Evolutionary conservation across 2,113 vertebrate species (phyloP), one percentile per base, ranked within the genome.

Genomic region (Melospiza georgiana): DNA sequence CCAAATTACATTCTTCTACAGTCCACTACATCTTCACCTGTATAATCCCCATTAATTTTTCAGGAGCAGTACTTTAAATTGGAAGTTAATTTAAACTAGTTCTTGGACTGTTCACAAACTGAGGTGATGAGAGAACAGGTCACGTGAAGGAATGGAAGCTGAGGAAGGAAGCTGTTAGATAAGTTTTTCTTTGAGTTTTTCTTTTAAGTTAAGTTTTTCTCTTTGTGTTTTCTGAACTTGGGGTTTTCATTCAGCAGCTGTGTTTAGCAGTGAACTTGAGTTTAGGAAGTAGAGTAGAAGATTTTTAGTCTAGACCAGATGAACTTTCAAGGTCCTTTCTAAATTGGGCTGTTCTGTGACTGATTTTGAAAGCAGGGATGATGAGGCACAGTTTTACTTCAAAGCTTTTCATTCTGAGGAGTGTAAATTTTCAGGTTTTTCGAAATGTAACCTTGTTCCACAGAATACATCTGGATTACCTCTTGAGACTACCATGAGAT

Each of bases 371-470:
- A 84, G 74, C 20, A 4, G 3, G 25, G 68, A 59, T 63, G 46
- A 67, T 55, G 22, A 51, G 73, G 28, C 58, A 43, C 33, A n/a
- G 35, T 75, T 87, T 87, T 49, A 72, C 57, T 76, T 82, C 73
- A n/a, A 68, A 92, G 33, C 48, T 89, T 93, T 75, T 92, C 72
- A 72, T 95, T 81, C 28, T 91, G 57, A 75, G 75, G 52, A 75
- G 19, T 65, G 27, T 68, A 72, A 48, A 55, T 89, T 51, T 75
- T 90, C 72, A 76, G 51, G 52, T 93, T 28, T 57, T 95, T 93
- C 76, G 88, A 96, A 95, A 90, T 96, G 83, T 95, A 92, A 97
- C 88, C 88, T 97, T 96, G 27, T 96, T 96, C 95, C 81, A 69
- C 88, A 98, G 98, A 92, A 82, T 96, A 44, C 92, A 33, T 87